Conservation (phyloP, 2,888 invertebrate genomes). For the Agapostemon virescens region DNA sequence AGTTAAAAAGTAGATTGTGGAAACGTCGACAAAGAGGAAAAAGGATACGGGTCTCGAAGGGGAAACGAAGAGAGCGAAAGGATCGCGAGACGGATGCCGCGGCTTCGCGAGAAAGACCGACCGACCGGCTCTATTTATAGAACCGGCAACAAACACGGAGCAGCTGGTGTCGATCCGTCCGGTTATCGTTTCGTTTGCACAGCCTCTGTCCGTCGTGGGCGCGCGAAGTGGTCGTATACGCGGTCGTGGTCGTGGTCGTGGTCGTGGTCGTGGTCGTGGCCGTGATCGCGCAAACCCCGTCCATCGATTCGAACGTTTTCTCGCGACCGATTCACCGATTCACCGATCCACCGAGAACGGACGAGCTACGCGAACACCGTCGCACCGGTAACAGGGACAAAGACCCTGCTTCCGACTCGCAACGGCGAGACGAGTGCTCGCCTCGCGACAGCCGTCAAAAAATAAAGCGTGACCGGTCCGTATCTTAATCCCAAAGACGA, state of each 20-base stretch:
- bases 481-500: constrained; percentile 64
- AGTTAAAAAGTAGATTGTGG: constrained; percentile 52
- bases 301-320: constrained; percentile 15
- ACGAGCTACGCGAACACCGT: not conserved
- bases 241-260: not conserved
- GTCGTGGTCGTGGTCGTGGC: constrained; percentile 38
- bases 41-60: constrained; percentile 18
- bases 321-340: not conserved
- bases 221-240: constrained; percentile 53
- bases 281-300: constrained; percentile 21
- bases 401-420: not conserved
- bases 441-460: constrained; percentile 49
- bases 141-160: constrained; percentile 76
- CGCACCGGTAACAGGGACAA: constrained; percentile 5
- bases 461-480: constrained; percentile 58
- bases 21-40: constrained; percentile 15
- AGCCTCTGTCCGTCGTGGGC: constrained; percentile 61
- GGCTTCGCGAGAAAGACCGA: constrained; percentile 62
- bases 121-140: constrained; percentile 75
- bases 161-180: constrained; percentile 79
- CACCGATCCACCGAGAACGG: not conserved
- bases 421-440: not conserved
- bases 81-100: constrained; percentile 39
- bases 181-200: constrained; percentile 74
- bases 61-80: constrained; percentile 37